Conservation (phyloP, 2,888 invertebrate genomes). For the Quadroppia sp. region DNA sequence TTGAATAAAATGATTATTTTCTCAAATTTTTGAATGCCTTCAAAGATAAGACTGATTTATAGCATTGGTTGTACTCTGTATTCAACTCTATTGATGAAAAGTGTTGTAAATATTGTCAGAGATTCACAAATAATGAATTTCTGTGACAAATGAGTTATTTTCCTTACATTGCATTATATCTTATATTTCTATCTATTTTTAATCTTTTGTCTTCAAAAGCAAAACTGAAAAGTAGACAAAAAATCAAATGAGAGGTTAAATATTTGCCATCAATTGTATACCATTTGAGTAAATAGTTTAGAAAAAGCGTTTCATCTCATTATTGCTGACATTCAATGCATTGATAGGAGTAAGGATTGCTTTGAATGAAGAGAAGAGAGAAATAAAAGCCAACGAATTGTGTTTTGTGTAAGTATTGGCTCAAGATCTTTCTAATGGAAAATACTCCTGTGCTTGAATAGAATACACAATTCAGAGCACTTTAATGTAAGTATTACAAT, state of each 20-base stretch:
- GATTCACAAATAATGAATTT: background rate
- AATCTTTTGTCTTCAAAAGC: too few species aligned
- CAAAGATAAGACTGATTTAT: background rate
- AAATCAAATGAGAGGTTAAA: constrained; percentile 2
- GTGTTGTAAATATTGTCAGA: background rate
- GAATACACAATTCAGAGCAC: background rate
- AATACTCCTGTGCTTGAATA: constrained; percentile 9
- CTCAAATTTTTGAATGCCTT: background rate
- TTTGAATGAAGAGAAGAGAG: background rate
- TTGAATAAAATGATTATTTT: too few species aligned
- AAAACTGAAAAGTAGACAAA: background rate
- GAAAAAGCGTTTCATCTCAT: constrained; percentile 11
- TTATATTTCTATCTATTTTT: too few species aligned
- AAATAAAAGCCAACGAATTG: constrained; percentile 1
- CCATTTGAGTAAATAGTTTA: background rate
- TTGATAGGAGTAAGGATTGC: constrained; percentile 1
- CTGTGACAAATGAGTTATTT: background rate
- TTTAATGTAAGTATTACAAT: constrained; percentile 15
- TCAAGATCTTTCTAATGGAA: constrained; percentile 19
- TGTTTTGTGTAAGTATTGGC: constrained; percentile 10
- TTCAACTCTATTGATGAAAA: background rate
- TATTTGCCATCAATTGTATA: background rate
- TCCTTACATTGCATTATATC: too few species aligned
- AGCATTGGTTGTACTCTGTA: background rate
- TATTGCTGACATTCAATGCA: constrained; percentile 11